Evolutionary conservation across 2,113 vertebrate genomes (phyloP).

Genomic region (Mola mola): DNA sequence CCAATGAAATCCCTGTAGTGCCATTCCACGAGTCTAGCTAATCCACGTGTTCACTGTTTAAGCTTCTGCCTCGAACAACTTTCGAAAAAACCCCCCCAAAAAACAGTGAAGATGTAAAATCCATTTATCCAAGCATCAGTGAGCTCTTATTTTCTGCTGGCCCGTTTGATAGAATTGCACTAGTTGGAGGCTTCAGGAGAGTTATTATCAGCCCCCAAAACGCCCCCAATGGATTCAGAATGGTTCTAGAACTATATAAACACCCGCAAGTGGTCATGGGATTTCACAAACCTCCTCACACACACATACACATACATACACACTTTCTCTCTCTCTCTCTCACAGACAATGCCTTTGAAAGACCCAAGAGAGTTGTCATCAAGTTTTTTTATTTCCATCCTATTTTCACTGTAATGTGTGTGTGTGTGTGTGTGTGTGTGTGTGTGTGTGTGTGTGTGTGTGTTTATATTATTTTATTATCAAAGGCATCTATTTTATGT

Average conservation of each 20-base stretch:
- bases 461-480: constrained; percentile 32
- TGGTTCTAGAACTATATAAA: constrained; percentile 31
- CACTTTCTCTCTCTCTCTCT: background rate
- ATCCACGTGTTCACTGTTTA: no score
- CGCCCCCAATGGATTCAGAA: constrained; percentile 31
- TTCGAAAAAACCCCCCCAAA: no score
- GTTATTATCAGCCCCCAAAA: constrained; percentile 42
- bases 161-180: no score
- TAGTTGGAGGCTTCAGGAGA: no score
- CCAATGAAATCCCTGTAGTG: background rate
- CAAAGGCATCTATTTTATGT: constrained; percentile 48
- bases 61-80: no score
- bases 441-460: background rate
- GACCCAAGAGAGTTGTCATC: constrained; percentile 53
- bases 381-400: constrained; percentile 43
- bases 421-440: constrained; percentile 7
- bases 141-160: no score
- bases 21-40: no score
- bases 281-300: constrained; percentile 30
- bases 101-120: no score
- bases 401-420: constrained; percentile 13
- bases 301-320: background rate
- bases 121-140: no score
- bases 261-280: constrained; percentile 20
- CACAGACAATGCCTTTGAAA: constrained; percentile 51